phyloP scores from a whole-genome alignment of 2,113 vertebrate genomes.

The Sula dactylatra region DNA sequence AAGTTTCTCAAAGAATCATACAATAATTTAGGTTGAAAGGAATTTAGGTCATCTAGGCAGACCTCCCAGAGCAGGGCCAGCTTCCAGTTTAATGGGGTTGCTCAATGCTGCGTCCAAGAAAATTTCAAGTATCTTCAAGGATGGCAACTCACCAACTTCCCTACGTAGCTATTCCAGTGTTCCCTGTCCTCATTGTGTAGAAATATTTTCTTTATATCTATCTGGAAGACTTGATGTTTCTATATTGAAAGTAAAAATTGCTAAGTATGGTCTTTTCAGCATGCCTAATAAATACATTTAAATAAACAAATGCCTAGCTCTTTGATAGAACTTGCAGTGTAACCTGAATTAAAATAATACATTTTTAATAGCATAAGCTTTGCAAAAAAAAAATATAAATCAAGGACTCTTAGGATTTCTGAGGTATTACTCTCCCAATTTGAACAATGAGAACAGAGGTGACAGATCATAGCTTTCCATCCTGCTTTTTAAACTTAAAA shows the following conservation, averaged over 20 bases:
- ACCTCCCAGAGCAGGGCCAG: neutral
- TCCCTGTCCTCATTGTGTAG: neutral
- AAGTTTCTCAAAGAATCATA: neutral
- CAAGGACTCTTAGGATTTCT: neutral
- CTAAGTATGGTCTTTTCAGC: neutral
- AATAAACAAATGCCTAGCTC: neutral
- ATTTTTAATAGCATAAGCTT: neutral
- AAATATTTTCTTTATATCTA: neutral
- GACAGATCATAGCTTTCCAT: neutral
- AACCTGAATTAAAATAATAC: neutral
- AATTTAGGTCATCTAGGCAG: neutral
- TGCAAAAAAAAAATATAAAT: neutral
- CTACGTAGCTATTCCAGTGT: neutral
- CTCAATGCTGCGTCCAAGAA: neutral
- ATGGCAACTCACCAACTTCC: neutral
- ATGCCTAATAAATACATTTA: neutral
- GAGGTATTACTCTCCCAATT: neutral
- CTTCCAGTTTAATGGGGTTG: neutral
- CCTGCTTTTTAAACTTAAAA: neutral
- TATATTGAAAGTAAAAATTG: neutral
- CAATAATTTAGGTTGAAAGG: neutral
- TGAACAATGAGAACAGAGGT: neutral
- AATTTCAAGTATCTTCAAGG: neutral
- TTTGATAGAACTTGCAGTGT: neutral
- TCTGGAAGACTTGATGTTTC: neutral